Evolutionary conservation across 2,888 invertebrate species (phyloP).

Genomic region (Agrochola circellaris): DNA sequence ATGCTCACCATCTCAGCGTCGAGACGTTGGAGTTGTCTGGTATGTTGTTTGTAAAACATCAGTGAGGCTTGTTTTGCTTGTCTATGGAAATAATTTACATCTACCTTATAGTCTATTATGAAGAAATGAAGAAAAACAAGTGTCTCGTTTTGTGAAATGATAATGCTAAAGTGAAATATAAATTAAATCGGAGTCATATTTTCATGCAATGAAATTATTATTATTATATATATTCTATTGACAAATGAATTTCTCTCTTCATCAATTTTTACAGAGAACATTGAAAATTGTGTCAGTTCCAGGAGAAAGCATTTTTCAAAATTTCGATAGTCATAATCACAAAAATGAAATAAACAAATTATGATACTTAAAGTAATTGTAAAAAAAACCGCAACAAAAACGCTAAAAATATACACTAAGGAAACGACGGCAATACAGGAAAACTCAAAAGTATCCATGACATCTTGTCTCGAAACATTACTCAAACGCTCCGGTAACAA

Average conservation of each 20-base stretch:
- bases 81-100: neutral
- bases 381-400: neutral
- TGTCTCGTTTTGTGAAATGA: neutral
- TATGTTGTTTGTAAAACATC: neutral
- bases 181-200: neutral
- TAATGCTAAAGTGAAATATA: neutral
- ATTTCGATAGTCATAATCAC: neutral
- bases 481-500: slow-evolving; percentile 59
- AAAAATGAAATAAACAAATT: neutral
- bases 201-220: neutral
- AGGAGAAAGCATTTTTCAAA: neutral
- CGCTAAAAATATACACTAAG: slow-evolving; percentile 7
- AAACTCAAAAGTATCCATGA: slow-evolving; percentile 57
- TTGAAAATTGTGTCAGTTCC: no score
- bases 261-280: neutral
- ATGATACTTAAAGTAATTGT: neutral
- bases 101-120: no score
- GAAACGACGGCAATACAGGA: slow-evolving; percentile 3
- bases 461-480: slow-evolving; percentile 49
- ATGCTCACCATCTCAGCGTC: slow-evolving; percentile 22
- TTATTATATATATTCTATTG: no score
- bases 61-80: neutral
- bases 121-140: neutral
- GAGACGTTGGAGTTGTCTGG: neutral
- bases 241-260: neutral